Base-by-base conservation (phyloP, 2,113 vertebrate genomes). In the Oenanthe melanoleuca region DNA sequence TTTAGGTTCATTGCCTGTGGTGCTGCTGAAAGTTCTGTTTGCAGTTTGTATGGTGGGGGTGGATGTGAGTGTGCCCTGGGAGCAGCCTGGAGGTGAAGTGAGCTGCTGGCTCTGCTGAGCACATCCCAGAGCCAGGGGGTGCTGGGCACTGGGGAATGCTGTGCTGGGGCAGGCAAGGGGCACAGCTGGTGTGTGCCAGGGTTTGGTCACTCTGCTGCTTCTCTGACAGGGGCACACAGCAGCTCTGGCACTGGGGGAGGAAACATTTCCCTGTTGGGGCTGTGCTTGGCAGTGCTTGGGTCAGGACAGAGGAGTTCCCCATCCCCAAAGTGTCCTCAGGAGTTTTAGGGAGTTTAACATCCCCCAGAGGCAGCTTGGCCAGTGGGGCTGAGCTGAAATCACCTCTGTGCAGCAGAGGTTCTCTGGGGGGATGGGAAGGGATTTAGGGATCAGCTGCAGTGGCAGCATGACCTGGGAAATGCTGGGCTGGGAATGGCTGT, bases 11-110 rank as follows among this genome's bases (percentile, higher is more conserved):
- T 33, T 22, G 50, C 63, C 72, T 22, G 1, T 28, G 7, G 20
- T 75, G 67, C 23, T 89, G 16, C 66, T 61, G 0, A 2, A 24
- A 49, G n/a, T 22, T 33, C 1, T 1, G 2, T 22, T 29, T 63
- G 49, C 38, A 5, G 29, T 45, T 57, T 23, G 37, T 16, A 5
- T 7, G 70, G 37, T 7, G 31, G 34, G 8, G 3, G 1, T 37
- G 71, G 6, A 8, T 12, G 7, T 0, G 0, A 34, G 45, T 0
- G 2, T 28, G 50, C 9, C 6, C 3, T 33, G 21, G 11, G 61
- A 49, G 59, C 40, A 1, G 5, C 0, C 11, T 2, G 2, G 40
- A 37, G 29, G 7, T n/a, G 59, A 9, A 0, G 22, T 38, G 26
- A 79, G 69, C 67, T 59, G 21, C 78, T 18, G 56, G 1, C 77